Percentiles rank a stretch among this genome's conserved stretches.
Evolutionary conservation across 92 coral and sea anemone genomes (phyloP).

Genomic region (Phenganax stokvisi): DNA sequence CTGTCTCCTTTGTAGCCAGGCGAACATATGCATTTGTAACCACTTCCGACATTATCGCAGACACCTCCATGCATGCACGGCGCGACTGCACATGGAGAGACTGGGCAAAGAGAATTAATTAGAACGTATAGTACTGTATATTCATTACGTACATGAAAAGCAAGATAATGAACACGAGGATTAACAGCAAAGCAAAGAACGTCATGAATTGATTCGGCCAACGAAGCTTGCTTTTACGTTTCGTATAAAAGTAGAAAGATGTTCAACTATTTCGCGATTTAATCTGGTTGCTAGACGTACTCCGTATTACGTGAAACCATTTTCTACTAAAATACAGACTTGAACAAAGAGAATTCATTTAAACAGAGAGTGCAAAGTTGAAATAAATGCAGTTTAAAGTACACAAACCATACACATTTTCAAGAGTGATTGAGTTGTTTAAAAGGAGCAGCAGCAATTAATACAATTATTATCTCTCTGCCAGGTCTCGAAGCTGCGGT

Average conservation of each 20-base stretch:
- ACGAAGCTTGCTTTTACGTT: too few relatives aligned
- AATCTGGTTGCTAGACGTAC: too few relatives aligned
- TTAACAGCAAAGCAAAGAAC: not conserved
- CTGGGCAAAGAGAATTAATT: not conserved
- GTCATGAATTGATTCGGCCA: too few relatives aligned
- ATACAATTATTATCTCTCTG: too few relatives aligned
- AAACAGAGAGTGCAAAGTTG: not conserved
- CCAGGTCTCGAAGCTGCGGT: too few relatives aligned
- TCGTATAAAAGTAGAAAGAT: too few relatives aligned
- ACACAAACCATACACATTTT: too few relatives aligned
- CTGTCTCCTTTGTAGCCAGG: conserved; percentile 6
- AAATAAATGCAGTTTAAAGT: too few relatives aligned
- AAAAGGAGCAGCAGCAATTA: not conserved
- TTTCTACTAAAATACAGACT: not conserved
- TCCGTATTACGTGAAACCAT: not conserved
- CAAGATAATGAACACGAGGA: not conserved
- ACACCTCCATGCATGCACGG: conserved; percentile 33
- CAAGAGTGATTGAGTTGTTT: too few relatives aligned
- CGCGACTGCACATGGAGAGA: conserved; percentile 28
- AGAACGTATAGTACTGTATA: not conserved
- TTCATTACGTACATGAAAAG: not conserved
- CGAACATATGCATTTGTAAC: conserved; percentile 19
- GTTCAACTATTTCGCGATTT: too few relatives aligned
- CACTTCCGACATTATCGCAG: conserved; percentile 9
- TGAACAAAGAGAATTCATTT: not conserved